Percentiles rank a stretch among this genome's conserved stretches.
Evolutionary conservation across 2,888 invertebrate species (phyloP).

Genomic region (Agonopterix subpropinquella): DNA sequence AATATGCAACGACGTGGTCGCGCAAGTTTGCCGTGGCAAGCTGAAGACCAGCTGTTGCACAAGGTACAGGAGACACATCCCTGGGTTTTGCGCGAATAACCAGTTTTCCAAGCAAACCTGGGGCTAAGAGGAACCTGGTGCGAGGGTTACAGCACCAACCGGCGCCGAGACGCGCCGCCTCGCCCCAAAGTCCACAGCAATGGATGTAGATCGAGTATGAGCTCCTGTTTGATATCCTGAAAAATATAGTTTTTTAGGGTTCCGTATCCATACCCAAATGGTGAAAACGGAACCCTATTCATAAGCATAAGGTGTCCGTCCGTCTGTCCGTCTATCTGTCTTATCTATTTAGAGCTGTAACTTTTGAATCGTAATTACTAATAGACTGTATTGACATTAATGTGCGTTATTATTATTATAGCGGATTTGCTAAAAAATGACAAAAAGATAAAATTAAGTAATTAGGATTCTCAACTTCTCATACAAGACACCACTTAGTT

Average conservation of each 20-base stretch:
- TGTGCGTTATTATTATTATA: no score
- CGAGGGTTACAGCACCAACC: constrained; percentile 43
- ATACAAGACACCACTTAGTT: no score
- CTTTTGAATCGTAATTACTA: no score
- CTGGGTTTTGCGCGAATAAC: constrained; percentile 37
- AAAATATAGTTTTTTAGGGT: constrained; percentile 6
- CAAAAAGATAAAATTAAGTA: no score
- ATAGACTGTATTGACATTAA: no score
- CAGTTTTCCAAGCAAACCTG: constrained; percentile 38
- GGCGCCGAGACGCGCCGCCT: constrained; percentile 37
- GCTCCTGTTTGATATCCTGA: constrained; percentile 42
- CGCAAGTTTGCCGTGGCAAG: constrained; percentile 43
- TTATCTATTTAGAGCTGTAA: no score
- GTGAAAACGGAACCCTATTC: no score
- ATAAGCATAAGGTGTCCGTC: no score
- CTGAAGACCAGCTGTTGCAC: constrained; percentile 32
- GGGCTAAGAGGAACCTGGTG: constrained; percentile 42
- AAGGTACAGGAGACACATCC: constrained; percentile 23
- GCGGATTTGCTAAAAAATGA: no score
- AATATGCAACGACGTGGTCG: constrained; percentile 43
- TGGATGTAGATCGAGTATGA: constrained; percentile 38
- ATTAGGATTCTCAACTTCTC: no score
- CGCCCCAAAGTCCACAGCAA: constrained; percentile 44
- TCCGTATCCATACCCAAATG: no score
- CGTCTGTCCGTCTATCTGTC: no score